Evolutionary conservation across 2,888 invertebrate species (phyloP), one percentile per base, ranked within the genome.

Genomic region (Zootermopsis nevadensis): DNA sequence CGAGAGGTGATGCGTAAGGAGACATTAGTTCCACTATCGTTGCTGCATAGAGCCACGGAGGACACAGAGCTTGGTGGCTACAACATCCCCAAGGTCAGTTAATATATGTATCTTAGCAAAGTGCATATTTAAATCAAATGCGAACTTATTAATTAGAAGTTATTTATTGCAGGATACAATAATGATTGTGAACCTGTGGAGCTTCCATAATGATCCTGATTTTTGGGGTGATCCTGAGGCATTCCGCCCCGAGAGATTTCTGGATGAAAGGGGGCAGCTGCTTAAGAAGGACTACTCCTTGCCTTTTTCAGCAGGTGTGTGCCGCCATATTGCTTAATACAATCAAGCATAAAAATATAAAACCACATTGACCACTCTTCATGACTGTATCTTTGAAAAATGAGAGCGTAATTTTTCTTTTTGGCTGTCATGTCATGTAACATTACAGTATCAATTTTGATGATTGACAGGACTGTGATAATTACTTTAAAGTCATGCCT

Each of bases 181-280:
- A 82, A 85, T 94, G 0, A 88, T 91, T 42, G 90, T 92, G 0
- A 93, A 93, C 86, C 89, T 93, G 4, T 88, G 90, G 77, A 90
- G 90, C 55, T 89, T 93, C 84, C 92, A 94, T 86, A 90, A 88
- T 86, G 93, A 94, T 87, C 89, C 91, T 38, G 89, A 90, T 0
- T 86, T 92, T 7, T 95, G 94, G 94, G 91, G 91, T 0, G 93
- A 94, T 87, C 94, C 95, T 0, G 91, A 94, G 82, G 90, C 90
- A 81, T 94, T 94, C 87, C 89, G 92, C 0, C 95, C 95, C 0
- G 94, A 94, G 86, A 89, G 95, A 48, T 95, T 93, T 87, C 89
- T 95, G 4, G 89, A 91, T 38, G 89, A 89, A 2, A 85, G 92
- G 35, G 93, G 93, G 0, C 87, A 91, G 83, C 87, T 94, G 3